Evolutionary conservation across 2,797 vertebrate genomes (phyloP), one percentile per base, ranked within the genome.

Genomic region (Rhabdophis nuchalis): DNA sequence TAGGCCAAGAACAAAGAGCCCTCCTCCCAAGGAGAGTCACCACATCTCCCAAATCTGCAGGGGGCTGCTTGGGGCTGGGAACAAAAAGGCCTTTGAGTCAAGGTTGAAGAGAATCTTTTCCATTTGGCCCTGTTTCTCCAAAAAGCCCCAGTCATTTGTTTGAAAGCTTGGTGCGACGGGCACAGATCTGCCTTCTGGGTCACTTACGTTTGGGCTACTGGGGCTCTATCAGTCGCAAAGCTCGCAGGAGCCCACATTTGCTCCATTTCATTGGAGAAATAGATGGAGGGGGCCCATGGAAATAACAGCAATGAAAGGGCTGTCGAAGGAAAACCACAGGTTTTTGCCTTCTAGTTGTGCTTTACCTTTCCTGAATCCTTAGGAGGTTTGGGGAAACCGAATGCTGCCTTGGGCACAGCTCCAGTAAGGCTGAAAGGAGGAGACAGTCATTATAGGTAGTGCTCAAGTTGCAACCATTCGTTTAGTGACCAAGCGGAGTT

Each of bases 271-370:
- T 13, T 82, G 36, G 60, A 56, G 18, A 85, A 85, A 52, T 29
- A 13, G 46, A 41, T 41, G 7, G 32, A 68, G 20, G 54, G n/a
- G 90, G 93, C 77, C n/a, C 93, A 92, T 92, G 92, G 86, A 88
- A 7, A 4, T 86, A 46, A n/a, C 54, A 32, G 9, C 50, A 53
- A 52, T 91, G 56, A 87, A 87, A 56, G 88, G 57, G 46, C 3
- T 88, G 41, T 91, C 20, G 90, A 72, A 91, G 36, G 88, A 93
- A 92, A 32, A n/a, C 11, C 77, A 5, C 13, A 0, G 0, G 56
- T 92, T 92, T 93, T 92, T 85, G 91, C 1, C 68, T 95, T 68
- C 18, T 36, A 36, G 52, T 52, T 82, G 92, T 90, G 54, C 90
- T 56, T 14, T 1, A 10, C 64, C 89, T 68, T 56, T 57, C 92